Conservation (phyloP, 2,888 invertebrate species). For the Tachina fera region DNA sequence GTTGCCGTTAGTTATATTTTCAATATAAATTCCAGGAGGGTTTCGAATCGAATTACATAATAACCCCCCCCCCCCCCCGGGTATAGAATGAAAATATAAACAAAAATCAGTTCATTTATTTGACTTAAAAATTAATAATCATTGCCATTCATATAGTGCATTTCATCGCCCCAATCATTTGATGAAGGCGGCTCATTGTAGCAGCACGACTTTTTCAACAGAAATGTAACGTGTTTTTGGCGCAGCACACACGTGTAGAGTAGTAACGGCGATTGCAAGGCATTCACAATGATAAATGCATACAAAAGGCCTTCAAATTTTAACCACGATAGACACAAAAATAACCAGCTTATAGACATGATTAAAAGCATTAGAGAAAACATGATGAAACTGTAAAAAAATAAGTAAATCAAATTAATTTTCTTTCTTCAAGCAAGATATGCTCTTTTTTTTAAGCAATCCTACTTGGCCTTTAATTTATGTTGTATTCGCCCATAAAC, state of each 20-base stretch:
- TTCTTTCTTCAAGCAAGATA: not conserved
- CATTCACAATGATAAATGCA: conserved; percentile 89
- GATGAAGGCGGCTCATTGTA: conserved; percentile 89
- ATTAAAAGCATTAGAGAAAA: conserved; percentile 89
- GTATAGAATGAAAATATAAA: conserved; percentile 36
- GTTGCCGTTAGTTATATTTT: conserved; percentile 58
- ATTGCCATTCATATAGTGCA: conserved; percentile 92
- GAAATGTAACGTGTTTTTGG: conserved; percentile 90
- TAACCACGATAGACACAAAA: conserved; percentile 89
- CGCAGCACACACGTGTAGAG: conserved; percentile 91
- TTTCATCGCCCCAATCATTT: conserved; percentile 94
- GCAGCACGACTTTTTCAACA: conserved; percentile 91
- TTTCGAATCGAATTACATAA: too few species aligned
- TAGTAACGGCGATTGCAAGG: conserved; percentile 89
- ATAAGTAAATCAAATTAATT: conserved; percentile 16
- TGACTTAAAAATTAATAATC: conserved; percentile 76
- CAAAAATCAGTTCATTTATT: conserved; percentile 61
- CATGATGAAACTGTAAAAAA: conserved; percentile 89
- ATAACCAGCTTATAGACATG: conserved; percentile 91
- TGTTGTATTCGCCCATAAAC: conserved; percentile 94
- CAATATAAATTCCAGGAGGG: conserved; percentile 62
- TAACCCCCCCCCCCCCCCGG: too few species aligned
- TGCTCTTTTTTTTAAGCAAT: conserved; percentile 23
- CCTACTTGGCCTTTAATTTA: conserved; percentile 91
- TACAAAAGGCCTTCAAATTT: conserved; percentile 89